Conservation (phyloP, 64 coral and sea anemone species). For the Dendrophyllia cribrosa region DNA sequence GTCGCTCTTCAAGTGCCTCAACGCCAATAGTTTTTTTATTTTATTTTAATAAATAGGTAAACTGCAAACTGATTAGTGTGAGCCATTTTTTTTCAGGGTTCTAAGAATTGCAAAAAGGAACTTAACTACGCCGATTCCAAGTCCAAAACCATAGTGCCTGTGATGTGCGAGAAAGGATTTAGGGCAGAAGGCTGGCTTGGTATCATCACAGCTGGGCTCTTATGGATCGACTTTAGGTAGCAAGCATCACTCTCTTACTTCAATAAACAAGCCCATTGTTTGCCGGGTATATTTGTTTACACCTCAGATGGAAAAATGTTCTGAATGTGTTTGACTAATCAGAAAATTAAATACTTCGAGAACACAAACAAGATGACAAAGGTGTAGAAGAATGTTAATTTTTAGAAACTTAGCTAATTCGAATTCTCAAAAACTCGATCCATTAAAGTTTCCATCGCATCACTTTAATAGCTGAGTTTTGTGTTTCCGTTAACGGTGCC, state of each 20-base stretch:
- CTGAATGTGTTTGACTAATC: too few species aligned
- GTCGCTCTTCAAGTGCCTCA: too few species aligned
- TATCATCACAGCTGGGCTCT: conserved; percentile 81
- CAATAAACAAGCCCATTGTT: neutral
- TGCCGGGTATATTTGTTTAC: neutral
- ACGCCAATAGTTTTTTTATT: too few species aligned
- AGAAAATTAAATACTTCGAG: too few species aligned
- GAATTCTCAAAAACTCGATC: too few species aligned
- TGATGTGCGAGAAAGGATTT: conserved; percentile 82
- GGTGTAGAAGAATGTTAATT: too few species aligned
- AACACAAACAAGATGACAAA: too few species aligned
- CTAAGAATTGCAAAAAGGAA: conserved; percentile 92
- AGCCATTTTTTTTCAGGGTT: conserved; percentile 50
- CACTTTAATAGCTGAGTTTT: too few species aligned
- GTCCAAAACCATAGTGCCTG: conserved; percentile 60
- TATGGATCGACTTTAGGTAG: conserved; percentile 93
- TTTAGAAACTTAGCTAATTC: too few species aligned
- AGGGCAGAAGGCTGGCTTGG: conserved; percentile 90
- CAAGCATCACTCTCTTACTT: too few species aligned
- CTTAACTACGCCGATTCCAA: conserved; percentile 77
- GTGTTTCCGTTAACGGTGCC: too few species aligned
- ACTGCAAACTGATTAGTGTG: neutral
- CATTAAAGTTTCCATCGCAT: too few species aligned
- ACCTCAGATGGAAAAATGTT: neutral
- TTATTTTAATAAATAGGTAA: neutral